Percentiles rank a stretch among this genome's conserved stretches.
phyloP scores from a whole-genome alignment of 2,888 invertebrate species.

The Scaptomyza parva region DNA sequence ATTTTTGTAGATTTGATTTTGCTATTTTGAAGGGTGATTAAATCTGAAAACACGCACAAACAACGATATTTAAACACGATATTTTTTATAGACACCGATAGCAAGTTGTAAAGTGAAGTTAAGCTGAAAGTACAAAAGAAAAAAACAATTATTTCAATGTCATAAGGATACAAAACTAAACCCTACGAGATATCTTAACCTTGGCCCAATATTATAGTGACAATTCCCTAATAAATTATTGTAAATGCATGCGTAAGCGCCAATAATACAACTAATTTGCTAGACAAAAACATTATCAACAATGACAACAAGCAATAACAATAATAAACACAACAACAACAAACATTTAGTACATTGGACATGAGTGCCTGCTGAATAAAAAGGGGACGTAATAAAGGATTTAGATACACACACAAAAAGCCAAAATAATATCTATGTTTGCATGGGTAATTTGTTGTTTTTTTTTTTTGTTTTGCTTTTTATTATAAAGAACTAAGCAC shows the following conservation, averaged over 20 bases:
- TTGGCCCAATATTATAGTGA: conserved; percentile 41
- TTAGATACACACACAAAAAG: conserved; percentile 40
- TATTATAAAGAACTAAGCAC: not conserved
- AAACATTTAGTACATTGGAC: conserved; percentile 41
- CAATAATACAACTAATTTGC: conserved; percentile 49
- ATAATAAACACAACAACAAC: conserved; percentile 19
- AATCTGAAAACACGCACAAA: conserved; percentile 22
- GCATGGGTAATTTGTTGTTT: not conserved
- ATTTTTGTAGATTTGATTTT: conserved; percentile 8
- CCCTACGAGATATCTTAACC: conserved; percentile 21
- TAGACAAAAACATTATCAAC: conserved; percentile 13
- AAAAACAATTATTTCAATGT: conserved; percentile 1
- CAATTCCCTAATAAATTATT: conserved; percentile 51
- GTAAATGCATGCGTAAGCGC: conserved; percentile 61
- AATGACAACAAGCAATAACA: conserved; percentile 11
- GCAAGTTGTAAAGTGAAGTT: conserved; percentile 17
- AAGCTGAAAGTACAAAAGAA: conserved; percentile 46
- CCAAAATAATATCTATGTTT: conserved; percentile 18
- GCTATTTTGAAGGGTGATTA: conserved; percentile 13
- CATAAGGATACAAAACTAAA: not conserved
- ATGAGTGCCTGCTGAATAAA: conserved; percentile 26
- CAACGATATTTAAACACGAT: conserved; percentile 18
- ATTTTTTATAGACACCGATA: conserved; percentile 46
- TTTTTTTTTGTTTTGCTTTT: not conserved
- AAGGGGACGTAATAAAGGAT: conserved; percentile 58